A percentile compares a stretch with the other conserved stretches of the same genome.
phyloP scores from a whole-genome alignment of 1,140 invertebrate species.

The Pectinophora gossypiella region DNA sequence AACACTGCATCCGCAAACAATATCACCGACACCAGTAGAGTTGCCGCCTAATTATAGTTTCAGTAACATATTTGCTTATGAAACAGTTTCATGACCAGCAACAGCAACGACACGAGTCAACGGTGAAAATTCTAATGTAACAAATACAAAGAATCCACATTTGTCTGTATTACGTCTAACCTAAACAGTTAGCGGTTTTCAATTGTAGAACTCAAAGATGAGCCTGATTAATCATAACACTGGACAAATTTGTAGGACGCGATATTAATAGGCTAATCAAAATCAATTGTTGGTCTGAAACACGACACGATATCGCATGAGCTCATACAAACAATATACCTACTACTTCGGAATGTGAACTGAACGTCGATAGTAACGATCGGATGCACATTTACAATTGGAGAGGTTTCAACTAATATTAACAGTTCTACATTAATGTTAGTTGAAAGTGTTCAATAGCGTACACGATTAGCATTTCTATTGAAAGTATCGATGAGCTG shows the following conservation, averaged over 20 bases:
- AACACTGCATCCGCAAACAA: constrained; percentile 30
- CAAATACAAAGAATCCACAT: no score
- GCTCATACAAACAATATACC: not conserved
- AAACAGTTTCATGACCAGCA: no score
- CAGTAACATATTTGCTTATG: no score
- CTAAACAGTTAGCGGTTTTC: no score
- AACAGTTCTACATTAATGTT: not conserved
- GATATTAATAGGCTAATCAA: constrained; percentile 31
- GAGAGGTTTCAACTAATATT: constrained; percentile 3
- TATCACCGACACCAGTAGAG: constrained; percentile 25
- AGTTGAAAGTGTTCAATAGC: not conserved
- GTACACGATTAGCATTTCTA: constrained; percentile 13
- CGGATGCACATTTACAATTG: no score
- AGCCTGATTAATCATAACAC: constrained; percentile 27
- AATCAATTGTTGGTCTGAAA: constrained; percentile 28
- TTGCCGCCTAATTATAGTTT: no score
- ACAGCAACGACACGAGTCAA: no score
- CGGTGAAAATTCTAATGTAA: no score
- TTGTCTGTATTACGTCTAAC: no score
- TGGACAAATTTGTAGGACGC: constrained; percentile 29
- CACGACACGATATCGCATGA: constrained; percentile 19
- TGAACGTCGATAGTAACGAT: no score
- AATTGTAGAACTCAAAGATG: constrained; percentile 22
- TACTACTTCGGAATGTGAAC: no score
- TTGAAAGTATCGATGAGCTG: constrained; percentile 14